These are phyloP conservation scores for Tachina lurida DNA, from an alignment of 2,888 invertebrate species.

Conservation along the genomic window DNA sequence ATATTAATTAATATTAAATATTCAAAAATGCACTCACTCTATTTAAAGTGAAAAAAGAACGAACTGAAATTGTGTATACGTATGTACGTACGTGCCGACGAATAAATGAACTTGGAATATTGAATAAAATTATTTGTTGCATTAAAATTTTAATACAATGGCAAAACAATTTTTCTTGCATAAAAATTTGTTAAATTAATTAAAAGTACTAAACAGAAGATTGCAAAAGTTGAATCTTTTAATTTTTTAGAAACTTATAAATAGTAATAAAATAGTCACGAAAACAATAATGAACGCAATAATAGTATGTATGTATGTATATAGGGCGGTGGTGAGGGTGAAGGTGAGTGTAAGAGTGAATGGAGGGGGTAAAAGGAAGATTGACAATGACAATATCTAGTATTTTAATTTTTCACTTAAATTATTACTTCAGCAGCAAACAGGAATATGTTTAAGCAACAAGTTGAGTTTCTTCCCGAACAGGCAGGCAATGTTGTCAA, in stretches of 20 bases:
- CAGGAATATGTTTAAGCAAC: conserved; percentile 30
- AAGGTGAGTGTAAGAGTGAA: background rate
- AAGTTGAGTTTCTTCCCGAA: background rate
- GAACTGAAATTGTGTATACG: background rate
- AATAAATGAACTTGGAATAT: conserved; percentile 65
- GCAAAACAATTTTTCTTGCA: conserved; percentile 76
- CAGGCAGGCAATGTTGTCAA: conserved; percentile 53
- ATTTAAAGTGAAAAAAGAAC: conserved; percentile 18
- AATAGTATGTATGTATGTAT: conserved; percentile 11
- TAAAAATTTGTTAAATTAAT: conserved; percentile 79
- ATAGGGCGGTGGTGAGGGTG: too few relatives aligned
- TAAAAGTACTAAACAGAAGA: conserved; percentile 73
- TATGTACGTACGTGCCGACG: conserved; percentile 1
- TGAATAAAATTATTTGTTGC: conserved; percentile 39
- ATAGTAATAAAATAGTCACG: conserved; percentile 45
- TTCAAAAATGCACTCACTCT: conserved; percentile 41
- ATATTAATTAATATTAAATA: conserved; percentile 23
- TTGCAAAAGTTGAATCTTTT: conserved; percentile 52
- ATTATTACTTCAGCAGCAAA: conserved; percentile 70
- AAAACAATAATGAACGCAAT: conserved; percentile 49
- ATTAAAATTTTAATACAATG: conserved; percentile 48
- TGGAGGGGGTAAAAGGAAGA: background rate
- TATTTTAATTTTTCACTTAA: conserved; percentile 53
- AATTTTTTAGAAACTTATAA: conserved; percentile 15
- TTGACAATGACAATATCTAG: conserved; percentile 42